phyloP scores from a whole-genome alignment of 2,888 invertebrate genomes.

The Zaprionus obscuricornis region DNA sequence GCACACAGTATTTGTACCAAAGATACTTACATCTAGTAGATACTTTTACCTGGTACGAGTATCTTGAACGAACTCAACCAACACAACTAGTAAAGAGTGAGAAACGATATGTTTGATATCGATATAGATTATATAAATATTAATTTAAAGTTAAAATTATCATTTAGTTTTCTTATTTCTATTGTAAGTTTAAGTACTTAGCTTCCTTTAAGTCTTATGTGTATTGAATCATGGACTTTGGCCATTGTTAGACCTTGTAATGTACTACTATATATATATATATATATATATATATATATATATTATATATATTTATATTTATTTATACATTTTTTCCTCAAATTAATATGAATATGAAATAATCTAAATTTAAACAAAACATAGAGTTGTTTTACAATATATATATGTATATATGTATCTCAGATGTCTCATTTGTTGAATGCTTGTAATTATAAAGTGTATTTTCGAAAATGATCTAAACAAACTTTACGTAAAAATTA shows the following conservation, averaged over 20 bases:
- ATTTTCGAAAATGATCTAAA: too few relatives aligned
- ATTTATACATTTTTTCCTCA: too few relatives aligned
- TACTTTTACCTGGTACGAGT: constrained; percentile 24
- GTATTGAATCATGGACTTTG: constrained; percentile 37
- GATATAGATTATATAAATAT: constrained; percentile 10
- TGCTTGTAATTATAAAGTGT: too few relatives aligned
- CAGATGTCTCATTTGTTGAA: too few relatives aligned
- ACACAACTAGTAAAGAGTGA: constrained; percentile 44
- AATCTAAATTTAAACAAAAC: too few relatives aligned
- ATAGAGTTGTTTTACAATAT: too few relatives aligned
- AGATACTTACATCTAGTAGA: constrained; percentile 54
- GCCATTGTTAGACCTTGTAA: constrained; percentile 66
- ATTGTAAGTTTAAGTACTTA: constrained; percentile 40
- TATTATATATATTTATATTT: too few relatives aligned
- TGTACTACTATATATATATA: too few relatives aligned
- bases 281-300: too few relatives aligned
- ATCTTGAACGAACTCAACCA: constrained; percentile 1
- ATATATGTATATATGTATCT: too few relatives aligned
- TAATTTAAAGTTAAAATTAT: constrained; percentile 28
- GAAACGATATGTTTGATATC: constrained; percentile 20
- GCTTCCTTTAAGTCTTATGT: constrained; percentile 54
- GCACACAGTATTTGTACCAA: constrained; percentile 78
- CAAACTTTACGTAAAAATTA: too few relatives aligned
- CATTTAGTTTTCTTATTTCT: constrained; percentile 56
- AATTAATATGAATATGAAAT: too few relatives aligned